phyloP scores from a whole-genome alignment of 2,797 vertebrate genomes.

The Lithobates pipiens region DNA sequence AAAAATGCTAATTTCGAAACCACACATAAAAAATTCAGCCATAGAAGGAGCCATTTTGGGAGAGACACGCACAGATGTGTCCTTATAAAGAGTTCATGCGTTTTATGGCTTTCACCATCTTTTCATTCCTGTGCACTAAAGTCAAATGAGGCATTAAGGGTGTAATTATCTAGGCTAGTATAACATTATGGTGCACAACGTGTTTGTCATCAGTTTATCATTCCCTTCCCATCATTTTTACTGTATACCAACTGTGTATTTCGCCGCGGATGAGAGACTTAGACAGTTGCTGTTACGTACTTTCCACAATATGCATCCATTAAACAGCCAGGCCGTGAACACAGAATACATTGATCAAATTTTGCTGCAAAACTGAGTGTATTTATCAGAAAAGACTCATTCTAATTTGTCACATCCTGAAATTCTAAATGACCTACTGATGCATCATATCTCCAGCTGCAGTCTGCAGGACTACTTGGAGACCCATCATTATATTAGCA shows the following conservation, averaged over 20 bases:
- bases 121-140: slow-evolving; percentile 49
- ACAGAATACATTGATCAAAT: slow-evolving; percentile 26
- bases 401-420: too few species aligned
- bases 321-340: slow-evolving; percentile 41
- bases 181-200: slow-evolving; percentile 36
- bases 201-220: slow-evolving; percentile 45
- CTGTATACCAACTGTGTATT: slow-evolving; percentile 39
- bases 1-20: slow-evolving; percentile 38
- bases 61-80: slow-evolving; percentile 37
- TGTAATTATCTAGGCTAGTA: slow-evolving; percentile 49
- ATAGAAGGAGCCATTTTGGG: slow-evolving; percentile 26
- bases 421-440: too few species aligned
- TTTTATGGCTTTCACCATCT: slow-evolving; percentile 51
- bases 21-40: slow-evolving; percentile 22
- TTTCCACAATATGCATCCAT: slow-evolving; percentile 39
- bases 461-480: too few species aligned
- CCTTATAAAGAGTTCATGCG: slow-evolving; percentile 33
- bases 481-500: too few species aligned
- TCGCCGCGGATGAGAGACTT: slow-evolving; percentile 48
- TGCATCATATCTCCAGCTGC: too few species aligned
- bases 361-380: slow-evolving; percentile 2
- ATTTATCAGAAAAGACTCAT: slow-evolving; percentile 9
- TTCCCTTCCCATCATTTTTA: slow-evolving; percentile 44
- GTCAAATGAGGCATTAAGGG: slow-evolving; percentile 54
- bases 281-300: slow-evolving; percentile 29